Conservation (phyloP, 2,888 invertebrate species). For the Linhomoeus sp. region DNA sequence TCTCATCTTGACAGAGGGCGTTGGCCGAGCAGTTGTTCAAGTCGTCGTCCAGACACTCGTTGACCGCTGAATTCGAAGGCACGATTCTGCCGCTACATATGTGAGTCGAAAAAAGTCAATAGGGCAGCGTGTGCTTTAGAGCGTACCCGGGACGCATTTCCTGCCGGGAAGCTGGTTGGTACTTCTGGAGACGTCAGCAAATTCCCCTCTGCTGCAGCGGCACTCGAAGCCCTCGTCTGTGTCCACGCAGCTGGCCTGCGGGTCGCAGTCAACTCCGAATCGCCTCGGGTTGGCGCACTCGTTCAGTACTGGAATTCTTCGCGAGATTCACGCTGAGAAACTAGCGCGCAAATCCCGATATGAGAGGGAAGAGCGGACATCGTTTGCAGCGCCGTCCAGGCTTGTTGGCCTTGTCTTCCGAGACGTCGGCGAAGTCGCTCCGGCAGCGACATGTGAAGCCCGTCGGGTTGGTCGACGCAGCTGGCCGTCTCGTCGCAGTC, state of each 20-base stretch:
- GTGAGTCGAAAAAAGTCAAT: too few relatives aligned
- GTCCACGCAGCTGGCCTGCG: slow-evolving; percentile 6
- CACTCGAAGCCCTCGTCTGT: slow-evolving; percentile 2
- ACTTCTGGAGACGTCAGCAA: slow-evolving; percentile 18
- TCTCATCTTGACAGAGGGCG: slow-evolving; percentile 67
- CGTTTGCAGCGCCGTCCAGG: too few relatives aligned
- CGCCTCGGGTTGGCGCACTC: too few relatives aligned
- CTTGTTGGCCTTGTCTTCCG: slow-evolving; percentile 5
- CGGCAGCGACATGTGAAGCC: slow-evolving; percentile 19
- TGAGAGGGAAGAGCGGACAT: too few relatives aligned
- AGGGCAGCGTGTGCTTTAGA: too few relatives aligned
- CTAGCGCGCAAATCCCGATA: too few relatives aligned
- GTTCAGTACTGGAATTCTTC: too few relatives aligned
- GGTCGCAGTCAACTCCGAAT: slow-evolving; percentile 22
- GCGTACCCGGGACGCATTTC: slow-evolving; percentile 20
- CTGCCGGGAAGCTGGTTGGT: slow-evolving; percentile 18
- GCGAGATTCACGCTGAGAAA: too few relatives aligned
- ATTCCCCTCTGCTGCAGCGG: slow-evolving; percentile 6
- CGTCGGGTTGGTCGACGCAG: slow-evolving; percentile 23
- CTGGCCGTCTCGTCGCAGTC: slow-evolving; percentile 31
- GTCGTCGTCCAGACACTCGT: slow-evolving; percentile 53
- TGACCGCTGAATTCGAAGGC: slow-evolving; percentile 62
- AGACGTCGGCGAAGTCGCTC: slow-evolving; percentile 22
- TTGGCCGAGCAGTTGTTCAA: slow-evolving; percentile 70
- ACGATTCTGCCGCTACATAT: too few relatives aligned